Evolutionary conservation across 2,888 invertebrate species (phyloP), one percentile per base, ranked within the genome.

Genomic region (Schrankia costaestrigalis): DNA sequence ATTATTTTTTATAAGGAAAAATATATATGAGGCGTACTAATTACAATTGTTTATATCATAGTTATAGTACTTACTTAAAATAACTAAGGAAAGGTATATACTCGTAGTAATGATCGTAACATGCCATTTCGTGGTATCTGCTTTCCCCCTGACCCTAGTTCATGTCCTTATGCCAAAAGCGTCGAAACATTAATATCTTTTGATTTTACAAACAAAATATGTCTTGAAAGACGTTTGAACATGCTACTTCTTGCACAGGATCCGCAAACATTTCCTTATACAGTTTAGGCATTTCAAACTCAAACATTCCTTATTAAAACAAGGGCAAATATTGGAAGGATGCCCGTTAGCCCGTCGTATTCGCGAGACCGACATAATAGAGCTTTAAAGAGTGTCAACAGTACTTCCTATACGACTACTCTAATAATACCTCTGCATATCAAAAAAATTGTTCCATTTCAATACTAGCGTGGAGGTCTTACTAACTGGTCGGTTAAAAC

Each of bases 301-400:
- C 21, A 6, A 21, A 21, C 21, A 21, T n/a, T n/a, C 4, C 7
- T 7, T 23, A 22, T 30, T 15, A 37, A 11, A 23, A 31, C 21
- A 43, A 31, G 40, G 47, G 41, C 46, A 56, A 59, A 62, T 64
- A 64, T 55, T 50, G 45, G 38, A 33, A 25, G 35, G 40, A 52
- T 50, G 27, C 40, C 37, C 46, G 46, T 52, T 53, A 52, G 29
- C 42, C 51, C 42, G 29, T 17, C 35, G 41, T 36, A 45, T 44
- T 39, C 41, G 43, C 38, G 31, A 34, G 26, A 35, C 43, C 50
- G 35, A 55, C 58, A 61, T 63, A 70, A 71, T 63, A 66, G 61
- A 63, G 63, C 55, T 45, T 63, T 71, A 64, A 67, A 67, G 55
- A 65, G 53, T 59, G 66, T 66, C 70, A 71, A 68, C 66, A 62